phyloP scores from a whole-genome alignment of 2,113 vertebrate species.

The Laticauda colubrina region DNA sequence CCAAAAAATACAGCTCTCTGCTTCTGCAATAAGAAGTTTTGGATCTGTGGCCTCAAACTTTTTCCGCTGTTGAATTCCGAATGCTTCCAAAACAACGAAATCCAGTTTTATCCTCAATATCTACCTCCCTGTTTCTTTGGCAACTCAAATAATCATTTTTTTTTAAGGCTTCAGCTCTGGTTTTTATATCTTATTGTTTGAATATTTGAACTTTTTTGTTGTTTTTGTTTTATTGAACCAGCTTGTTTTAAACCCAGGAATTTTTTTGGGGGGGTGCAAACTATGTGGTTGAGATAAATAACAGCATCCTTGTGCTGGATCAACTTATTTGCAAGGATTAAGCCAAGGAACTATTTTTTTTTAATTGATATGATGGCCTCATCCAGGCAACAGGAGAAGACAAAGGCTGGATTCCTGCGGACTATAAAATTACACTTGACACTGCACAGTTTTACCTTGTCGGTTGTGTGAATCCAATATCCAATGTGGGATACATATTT shows the following conservation, averaged over 20 bases:
- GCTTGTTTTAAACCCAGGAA: slow-evolving; percentile 24
- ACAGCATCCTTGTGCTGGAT: neutral
- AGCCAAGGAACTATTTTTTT: neutral
- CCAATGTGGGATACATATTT: neutral
- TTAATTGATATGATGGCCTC: neutral
- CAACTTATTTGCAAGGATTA: neutral
- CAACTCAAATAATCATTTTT: slow-evolving; percentile 50
- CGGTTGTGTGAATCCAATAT: neutral
- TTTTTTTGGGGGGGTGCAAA: slow-evolving; percentile 29
- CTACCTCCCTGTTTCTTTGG: slow-evolving; percentile 69
- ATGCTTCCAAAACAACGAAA: slow-evolving; percentile 48
- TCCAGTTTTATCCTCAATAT: slow-evolving; percentile 63
- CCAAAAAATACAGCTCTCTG: slow-evolving; percentile 52
- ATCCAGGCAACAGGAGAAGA: neutral
- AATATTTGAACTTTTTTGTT: slow-evolving; percentile 25
- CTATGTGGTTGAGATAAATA: neutral
- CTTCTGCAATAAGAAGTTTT: slow-evolving; percentile 72
- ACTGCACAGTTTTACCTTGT: neutral
- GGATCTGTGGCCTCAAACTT: slow-evolving; percentile 47
- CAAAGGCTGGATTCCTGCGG: neutral
- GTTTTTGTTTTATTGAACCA: slow-evolving; percentile 23
- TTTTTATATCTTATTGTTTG: slow-evolving; percentile 51
- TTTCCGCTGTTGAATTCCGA: slow-evolving; percentile 16
- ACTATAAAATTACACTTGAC: neutral
- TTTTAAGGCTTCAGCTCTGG: slow-evolving; percentile 38